These are phyloP conservation scores for Anagrus nilaparvatae DNA, from an alignment of 1,140 invertebrate genomes.

Conservation along the genomic window DNA sequence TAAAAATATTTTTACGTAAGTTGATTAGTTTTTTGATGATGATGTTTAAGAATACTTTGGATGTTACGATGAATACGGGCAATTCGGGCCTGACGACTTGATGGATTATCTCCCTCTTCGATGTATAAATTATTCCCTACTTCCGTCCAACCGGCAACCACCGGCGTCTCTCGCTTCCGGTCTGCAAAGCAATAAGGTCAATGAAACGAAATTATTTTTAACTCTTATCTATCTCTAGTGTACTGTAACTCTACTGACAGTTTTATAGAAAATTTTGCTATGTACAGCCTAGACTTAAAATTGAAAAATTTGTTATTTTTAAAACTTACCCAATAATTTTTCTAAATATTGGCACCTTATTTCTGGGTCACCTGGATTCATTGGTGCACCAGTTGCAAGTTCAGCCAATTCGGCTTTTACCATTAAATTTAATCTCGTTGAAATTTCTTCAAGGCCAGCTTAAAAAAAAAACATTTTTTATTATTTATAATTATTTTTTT, in stretches of 20 bases:
- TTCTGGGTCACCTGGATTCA: slow-evolving; percentile 30
- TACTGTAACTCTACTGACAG: too few species aligned
- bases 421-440: slow-evolving; percentile 33
- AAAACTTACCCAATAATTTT: slow-evolving; percentile 29
- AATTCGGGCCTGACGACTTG: slow-evolving; percentile 25
- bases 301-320: too few species aligned
- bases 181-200: slow-evolving; percentile 24
- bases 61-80: slow-evolving; percentile 33
- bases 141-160: slow-evolving; percentile 29
- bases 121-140: slow-evolving; percentile 34
- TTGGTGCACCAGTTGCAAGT: slow-evolving; percentile 25
- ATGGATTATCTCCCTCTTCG: slow-evolving; percentile 29
- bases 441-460: slow-evolving; percentile 35
- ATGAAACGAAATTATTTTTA: too few species aligned
- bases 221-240: too few species aligned
- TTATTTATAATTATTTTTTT: not conserved
- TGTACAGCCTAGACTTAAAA: too few species aligned
- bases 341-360: slow-evolving; percentile 34
- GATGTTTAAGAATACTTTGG: slow-evolving; percentile 33
- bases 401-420: slow-evolving; percentile 33
- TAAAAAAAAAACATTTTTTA: slow-evolving; percentile 8
- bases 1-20: too few species aligned
- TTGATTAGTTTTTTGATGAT: too few species aligned
- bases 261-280: too few species aligned
- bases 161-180: slow-evolving; percentile 29